phyloP scores from a whole-genome alignment of 2,797 vertebrate species.

The Pseudochirops corinnae region DNA sequence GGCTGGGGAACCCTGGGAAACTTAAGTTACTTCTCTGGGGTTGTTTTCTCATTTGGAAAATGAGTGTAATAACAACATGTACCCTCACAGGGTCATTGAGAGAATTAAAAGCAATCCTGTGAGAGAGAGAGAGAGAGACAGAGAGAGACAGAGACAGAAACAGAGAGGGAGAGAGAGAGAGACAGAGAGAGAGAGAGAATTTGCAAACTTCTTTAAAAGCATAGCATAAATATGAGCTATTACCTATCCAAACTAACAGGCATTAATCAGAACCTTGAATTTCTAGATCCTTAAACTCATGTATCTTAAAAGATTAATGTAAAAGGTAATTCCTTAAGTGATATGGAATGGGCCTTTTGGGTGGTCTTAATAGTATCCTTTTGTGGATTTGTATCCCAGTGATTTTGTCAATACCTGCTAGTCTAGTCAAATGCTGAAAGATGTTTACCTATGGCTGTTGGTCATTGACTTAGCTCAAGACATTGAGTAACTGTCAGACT shows the following conservation, averaged over 20 bases:
- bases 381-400: slow-evolving; percentile 8
- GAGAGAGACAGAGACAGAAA: too few species aligned
- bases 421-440: slow-evolving; percentile 17
- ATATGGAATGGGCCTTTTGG: background rate
- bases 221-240: background rate
- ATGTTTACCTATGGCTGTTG: background rate
- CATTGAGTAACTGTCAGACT: slow-evolving; percentile 37
- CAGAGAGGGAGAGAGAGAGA: too few species aligned
- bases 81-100: background rate
- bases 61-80: background rate
- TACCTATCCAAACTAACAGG: background rate
- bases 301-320: background rate
- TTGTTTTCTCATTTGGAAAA: background rate
- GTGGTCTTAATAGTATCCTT: background rate
- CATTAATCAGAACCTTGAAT: background rate
- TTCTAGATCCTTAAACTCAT: background rate
- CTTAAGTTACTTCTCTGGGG: background rate
- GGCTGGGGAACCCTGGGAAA: background rate
- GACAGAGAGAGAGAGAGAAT: background rate
- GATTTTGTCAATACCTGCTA: background rate
- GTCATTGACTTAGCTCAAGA: background rate
- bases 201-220: background rate
- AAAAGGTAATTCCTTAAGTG: background rate
- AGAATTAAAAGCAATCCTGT: background rate
- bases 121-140: too few species aligned